phyloP scores from a whole-genome alignment of 2,113 vertebrate genomes.

The Carassius carassius region DNA sequence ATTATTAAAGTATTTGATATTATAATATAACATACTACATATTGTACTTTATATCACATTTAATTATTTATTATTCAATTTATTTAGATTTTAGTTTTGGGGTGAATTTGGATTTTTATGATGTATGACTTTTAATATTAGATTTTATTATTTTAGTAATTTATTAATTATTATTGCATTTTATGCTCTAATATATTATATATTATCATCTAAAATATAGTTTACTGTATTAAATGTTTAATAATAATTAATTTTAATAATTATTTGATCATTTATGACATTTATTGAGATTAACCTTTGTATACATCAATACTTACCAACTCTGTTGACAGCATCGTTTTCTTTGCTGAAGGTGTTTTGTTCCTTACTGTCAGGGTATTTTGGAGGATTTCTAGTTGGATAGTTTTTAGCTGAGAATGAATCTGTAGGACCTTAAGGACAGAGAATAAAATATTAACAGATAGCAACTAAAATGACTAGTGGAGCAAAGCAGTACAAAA shows the following conservation, averaged over 20 bases:
- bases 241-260: too few species aligned
- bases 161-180: neutral
- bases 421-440: conserved; percentile 81
- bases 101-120: neutral
- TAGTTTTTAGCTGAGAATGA: conserved; percentile 79
- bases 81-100: neutral
- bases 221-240: neutral
- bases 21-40: neutral
- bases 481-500: neutral
- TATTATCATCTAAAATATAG: neutral
- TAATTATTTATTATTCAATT: neutral
- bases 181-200: neutral
- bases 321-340: conserved; percentile 43
- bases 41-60: neutral
- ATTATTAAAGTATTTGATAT: neutral
- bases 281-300: neutral
- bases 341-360: conserved; percentile 76
- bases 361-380: conserved; percentile 80
- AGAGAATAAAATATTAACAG: neutral
- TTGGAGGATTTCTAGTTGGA: conserved; percentile 84
- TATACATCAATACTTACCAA: conserved; percentile 36
- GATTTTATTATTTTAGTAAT: neutral
- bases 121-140: neutral
- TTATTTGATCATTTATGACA: neutral
- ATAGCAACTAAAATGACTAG: neutral